Evolutionary conservation across 2,888 invertebrate species (phyloP), one percentile per base, ranked within the genome.

Genomic region (Stictocephala bisonia): DNA sequence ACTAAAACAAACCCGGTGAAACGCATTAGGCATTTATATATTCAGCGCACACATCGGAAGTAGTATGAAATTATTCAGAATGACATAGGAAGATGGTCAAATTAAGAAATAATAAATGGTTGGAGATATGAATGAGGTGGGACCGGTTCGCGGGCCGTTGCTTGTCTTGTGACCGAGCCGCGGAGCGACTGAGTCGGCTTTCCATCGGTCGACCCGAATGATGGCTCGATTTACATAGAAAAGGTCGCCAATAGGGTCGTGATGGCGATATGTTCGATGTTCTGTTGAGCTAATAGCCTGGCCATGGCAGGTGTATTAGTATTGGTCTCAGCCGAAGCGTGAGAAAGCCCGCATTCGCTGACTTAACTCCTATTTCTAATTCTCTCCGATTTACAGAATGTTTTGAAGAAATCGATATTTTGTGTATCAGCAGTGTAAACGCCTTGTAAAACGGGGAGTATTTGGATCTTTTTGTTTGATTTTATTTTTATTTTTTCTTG

Each of bases 21-120:
- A 56, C 29, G 18, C 56, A 56, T 56, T 29, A 29, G 18, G 56
- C 56, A 51, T 56, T 56, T 56, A 56, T 56, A 29, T 29, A 56
- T 56, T 56, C 56, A 56, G 29, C 29, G 26, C 56, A 51, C n/a
- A 56, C 29, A 3, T 15, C 56, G 56, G 60, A 60, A 60, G 60
- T 60, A 29, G 15, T 60, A 22, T 56, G 31, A 11, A 56, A 31
- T 56, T 31, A 56, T 56, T 56, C 40, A 4, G 31, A 60, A 31
- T 60, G 60, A 60, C 60, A 35, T 15, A 60, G 35, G 31, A 60
- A 60, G 35, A 35, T 35, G 60, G 60, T 22, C 60, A 35, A 60
- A 60, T 60, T 60, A 60, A 60, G 60, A 60, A 35, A 60, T 60
- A 60, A 60, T 35, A 60, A 60, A 60, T 60, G 60, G 60, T 11